Conservation (phyloP, 2,797 vertebrate genomes). For the Buphagus erythrorhynchus region DNA sequence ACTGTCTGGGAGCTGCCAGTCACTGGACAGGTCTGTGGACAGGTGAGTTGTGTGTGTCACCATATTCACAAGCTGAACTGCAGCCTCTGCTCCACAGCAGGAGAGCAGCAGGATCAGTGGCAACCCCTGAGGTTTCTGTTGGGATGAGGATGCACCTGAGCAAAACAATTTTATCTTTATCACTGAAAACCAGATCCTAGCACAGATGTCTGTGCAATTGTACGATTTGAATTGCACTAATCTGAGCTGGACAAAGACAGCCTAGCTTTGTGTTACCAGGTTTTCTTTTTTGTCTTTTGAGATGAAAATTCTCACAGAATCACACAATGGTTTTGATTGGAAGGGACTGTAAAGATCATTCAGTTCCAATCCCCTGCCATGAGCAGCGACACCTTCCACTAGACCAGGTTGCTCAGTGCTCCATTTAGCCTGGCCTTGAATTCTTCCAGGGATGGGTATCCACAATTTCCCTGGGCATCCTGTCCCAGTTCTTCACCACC, state of each 20-base stretch:
- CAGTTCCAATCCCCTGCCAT: background rate
- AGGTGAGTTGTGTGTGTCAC: slow-evolving; percentile 79
- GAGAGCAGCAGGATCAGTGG: background rate
- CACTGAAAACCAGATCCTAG: background rate
- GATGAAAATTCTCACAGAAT: background rate
- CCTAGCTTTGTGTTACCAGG: background rate
- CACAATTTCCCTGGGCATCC: background rate
- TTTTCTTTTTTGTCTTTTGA: background rate
- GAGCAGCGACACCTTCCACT: background rate
- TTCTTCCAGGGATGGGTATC: background rate
- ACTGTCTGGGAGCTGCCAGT: slow-evolving; percentile 90
- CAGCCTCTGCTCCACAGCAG: accelerated
- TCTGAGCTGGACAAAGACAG: background rate
- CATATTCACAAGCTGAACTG: background rate
- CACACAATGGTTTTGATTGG: background rate
- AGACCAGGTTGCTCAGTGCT: background rate
- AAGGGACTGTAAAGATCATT: background rate
- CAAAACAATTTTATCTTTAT: background rate
- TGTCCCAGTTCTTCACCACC: background rate
- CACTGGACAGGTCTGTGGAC: slow-evolving; percentile 86
- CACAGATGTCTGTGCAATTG: accelerated
- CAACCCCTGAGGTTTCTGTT: background rate
- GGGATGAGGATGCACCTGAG: background rate
- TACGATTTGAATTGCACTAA: background rate
- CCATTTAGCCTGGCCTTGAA: background rate